Percentiles rank a stretch among this genome's conserved stretches.
phyloP scores from a whole-genome alignment of 2,797 vertebrate species.

The Sebastes trivittatus region DNA sequence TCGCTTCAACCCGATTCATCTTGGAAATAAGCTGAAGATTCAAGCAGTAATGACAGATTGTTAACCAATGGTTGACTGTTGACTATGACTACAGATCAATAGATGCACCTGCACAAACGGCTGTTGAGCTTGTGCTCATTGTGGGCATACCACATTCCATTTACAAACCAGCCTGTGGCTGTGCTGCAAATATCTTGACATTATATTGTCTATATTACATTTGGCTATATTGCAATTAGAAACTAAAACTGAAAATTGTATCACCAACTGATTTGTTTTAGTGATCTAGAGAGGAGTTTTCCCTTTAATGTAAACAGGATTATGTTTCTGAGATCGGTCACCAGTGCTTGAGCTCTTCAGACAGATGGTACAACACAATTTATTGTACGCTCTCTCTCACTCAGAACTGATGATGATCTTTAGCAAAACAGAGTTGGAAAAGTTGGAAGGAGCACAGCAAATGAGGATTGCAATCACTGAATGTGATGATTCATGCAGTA shows the following conservation, averaged over 20 bases:
- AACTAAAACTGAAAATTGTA: not conserved
- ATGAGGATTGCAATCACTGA: not conserved
- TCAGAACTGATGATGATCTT: not conserved
- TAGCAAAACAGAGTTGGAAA: not conserved
- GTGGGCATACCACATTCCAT: not conserved
- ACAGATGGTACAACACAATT: not conserved
- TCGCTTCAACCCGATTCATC: not conserved
- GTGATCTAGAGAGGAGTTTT: slow-evolving; percentile 2
- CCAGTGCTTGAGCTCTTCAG: not conserved
- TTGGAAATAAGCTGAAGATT: not conserved
- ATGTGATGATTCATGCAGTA: slow-evolving; percentile 12
- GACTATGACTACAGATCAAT: not conserved
- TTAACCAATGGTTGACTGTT: not conserved
- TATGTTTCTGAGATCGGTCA: not conserved
- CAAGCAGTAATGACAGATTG: not conserved
- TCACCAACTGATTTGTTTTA: not conserved
- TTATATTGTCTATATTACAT: not conserved
- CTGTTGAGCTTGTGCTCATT: not conserved
- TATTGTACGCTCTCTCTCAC: not conserved
- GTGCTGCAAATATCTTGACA: not conserved
- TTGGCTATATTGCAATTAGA: not conserved
- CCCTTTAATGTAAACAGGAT: not conserved
- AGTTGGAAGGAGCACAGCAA: not conserved
- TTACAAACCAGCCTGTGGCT: not conserved
- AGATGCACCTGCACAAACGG: no score